Conservation (phyloP, 2,113 vertebrate species). For the Tonatia bakeri region DNA sequence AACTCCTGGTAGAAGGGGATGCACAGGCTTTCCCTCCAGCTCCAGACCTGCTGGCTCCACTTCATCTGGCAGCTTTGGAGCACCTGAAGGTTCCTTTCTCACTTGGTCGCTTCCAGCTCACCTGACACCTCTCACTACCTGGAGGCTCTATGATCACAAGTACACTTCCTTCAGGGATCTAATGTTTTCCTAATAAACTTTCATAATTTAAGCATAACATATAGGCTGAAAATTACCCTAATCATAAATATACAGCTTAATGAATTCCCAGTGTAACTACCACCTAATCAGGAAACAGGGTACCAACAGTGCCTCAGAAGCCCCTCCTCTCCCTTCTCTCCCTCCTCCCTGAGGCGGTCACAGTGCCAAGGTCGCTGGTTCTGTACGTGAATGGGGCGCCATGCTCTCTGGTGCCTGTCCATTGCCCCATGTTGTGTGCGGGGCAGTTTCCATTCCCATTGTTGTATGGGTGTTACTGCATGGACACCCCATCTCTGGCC, state of each 20-base stretch:
- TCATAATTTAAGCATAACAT: rapidly evolving
- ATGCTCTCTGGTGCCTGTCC: rapidly evolving
- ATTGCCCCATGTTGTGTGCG: background rate
- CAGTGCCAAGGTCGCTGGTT: rapidly evolving
- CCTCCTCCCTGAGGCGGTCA: rapidly evolving
- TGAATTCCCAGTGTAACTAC: background rate
- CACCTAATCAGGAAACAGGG: background rate
- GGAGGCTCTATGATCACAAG: background rate
- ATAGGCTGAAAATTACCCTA: background rate
- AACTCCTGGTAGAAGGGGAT: rapidly evolving
- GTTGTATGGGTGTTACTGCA: rapidly evolving
- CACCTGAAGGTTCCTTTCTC: background rate
- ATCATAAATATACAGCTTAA: rapidly evolving
- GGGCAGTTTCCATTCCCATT: background rate
- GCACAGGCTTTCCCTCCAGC: background rate
- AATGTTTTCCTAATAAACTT: no score
- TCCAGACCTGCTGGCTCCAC: background rate
- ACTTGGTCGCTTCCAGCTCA: background rate
- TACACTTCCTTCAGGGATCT: no score
- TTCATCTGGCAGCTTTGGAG: background rate
- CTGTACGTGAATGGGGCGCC: rapidly evolving
- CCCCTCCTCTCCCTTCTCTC: rapidly evolving
- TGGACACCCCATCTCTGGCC: background rate
- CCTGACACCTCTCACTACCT: background rate
- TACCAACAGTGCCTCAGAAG: background rate